Evolutionary conservation across 1,140 invertebrate genomes (phyloP).

Genomic region (Tetragonula clypearis): DNA sequence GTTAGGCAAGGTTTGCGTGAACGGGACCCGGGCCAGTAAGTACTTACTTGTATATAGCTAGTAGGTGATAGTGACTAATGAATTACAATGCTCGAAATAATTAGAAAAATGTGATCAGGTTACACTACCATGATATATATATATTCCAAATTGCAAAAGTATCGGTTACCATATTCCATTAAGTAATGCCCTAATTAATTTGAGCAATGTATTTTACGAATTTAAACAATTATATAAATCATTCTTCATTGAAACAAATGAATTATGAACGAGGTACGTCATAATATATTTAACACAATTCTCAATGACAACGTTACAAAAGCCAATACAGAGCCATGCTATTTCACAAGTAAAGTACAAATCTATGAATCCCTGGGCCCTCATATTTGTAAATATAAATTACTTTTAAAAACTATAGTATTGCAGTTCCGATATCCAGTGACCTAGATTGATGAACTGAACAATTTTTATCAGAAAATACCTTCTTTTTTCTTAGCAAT

Average conservation of each 20-base stretch:
- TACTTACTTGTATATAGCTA: slow-evolving; percentile 59
- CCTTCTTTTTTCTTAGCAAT: neutral
- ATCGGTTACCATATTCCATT: slow-evolving; percentile 6
- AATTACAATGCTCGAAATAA: slow-evolving; percentile 28
- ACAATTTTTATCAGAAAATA: neutral
- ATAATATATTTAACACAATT: slow-evolving; percentile 1
- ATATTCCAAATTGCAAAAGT: neutral
- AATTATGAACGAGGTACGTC: slow-evolving; percentile 22
- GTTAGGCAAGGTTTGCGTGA: slow-evolving; percentile 45
- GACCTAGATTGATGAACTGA: neutral
- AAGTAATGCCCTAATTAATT: neutral
- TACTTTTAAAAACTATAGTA: neutral
- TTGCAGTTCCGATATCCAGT: neutral
- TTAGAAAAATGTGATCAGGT: neutral
- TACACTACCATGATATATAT: neutral
- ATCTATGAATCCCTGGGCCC: slow-evolving; percentile 43
- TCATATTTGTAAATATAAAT: slow-evolving; percentile 35
- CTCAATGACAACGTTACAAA: neutral
- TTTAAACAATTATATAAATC: slow-evolving; percentile 29
- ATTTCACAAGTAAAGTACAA: slow-evolving; percentile 50
- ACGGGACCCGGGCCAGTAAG: slow-evolving; percentile 69
- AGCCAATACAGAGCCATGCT: slow-evolving; percentile 10
- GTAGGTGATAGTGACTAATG: slow-evolving; percentile 33
- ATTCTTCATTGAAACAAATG: neutral
- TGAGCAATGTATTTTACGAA: slow-evolving; percentile 11